A percentile compares a stretch with the other conserved stretches of the same genome.
These are phyloP conservation scores for Anolis apletophallus DNA, from an alignment of 2,797 vertebrate genomes.

Conservation along the genomic window DNA sequence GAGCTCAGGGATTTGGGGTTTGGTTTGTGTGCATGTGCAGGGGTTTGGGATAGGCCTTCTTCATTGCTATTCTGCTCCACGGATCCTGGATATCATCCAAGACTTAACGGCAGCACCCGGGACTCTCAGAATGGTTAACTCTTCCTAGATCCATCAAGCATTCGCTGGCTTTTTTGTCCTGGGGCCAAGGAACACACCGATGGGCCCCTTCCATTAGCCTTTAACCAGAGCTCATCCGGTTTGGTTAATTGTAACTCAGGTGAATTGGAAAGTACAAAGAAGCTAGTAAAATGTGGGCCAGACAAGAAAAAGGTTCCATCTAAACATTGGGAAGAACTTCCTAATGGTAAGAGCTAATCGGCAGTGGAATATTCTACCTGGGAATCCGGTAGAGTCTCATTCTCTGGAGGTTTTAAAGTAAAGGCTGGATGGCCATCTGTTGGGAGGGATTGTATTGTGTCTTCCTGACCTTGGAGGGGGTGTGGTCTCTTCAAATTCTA, in stretches of 20 bases:
- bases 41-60: background rate
- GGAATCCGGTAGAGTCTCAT: no score
- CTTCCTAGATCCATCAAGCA: background rate
- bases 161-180: background rate
- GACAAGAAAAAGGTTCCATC: no score
- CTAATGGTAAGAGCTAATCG: no score
- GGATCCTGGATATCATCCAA: background rate
- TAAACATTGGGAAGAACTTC: no score
- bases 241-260: conserved; percentile 13
- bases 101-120: background rate
- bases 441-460: no score
- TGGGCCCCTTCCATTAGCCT: background rate
- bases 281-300: no score
- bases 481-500: no score
- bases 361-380: no score
- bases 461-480: no score
- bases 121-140: conserved; percentile 6
- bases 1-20: background rate
- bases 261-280: background rate
- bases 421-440: no score
- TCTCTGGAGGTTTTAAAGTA: no score
- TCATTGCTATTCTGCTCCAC: background rate
- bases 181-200: background rate
- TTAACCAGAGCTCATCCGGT: conserved; percentile 13
- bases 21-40: no score